Conservation (phyloP, 2,113 vertebrate genomes). For the Pandion haliaetus region DNA sequence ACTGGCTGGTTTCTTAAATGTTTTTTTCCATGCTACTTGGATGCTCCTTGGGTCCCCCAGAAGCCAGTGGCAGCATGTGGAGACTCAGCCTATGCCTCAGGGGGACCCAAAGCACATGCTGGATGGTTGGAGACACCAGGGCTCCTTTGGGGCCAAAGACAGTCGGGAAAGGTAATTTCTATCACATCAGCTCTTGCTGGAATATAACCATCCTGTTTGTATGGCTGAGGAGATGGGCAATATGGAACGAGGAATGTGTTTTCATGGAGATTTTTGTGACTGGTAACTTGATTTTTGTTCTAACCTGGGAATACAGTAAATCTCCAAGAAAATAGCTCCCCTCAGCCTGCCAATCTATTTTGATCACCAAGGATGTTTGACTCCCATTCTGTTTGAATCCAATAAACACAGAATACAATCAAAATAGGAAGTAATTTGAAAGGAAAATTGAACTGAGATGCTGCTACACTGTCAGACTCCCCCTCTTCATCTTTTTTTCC, state of each 20-base stretch:
- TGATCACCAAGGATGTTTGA: neutral
- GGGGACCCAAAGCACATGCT: neutral
- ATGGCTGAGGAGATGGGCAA: neutral
- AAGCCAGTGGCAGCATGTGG: neutral
- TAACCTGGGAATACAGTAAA: neutral
- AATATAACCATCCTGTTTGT: neutral
- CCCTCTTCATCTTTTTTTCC: neutral
- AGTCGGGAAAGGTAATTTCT: neutral
- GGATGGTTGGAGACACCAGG: neutral
- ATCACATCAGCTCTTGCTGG: neutral
- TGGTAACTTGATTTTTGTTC: neutral
- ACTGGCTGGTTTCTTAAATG: neutral
- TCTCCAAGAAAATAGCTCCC: neutral
- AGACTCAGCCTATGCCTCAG: neutral
- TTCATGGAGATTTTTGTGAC: neutral
- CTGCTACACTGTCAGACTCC: neutral
- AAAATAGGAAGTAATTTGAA: neutral
- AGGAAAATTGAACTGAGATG: neutral
- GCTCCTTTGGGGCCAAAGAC: neutral
- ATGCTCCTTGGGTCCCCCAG: neutral
- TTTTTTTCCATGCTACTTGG: accelerated
- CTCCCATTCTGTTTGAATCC: neutral
- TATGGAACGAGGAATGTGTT: accelerated
- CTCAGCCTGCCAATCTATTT: neutral
- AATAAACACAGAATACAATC: neutral